Base-by-base conservation (phyloP, 2,113 vertebrate genomes). In the Globicephala melas region DNA sequence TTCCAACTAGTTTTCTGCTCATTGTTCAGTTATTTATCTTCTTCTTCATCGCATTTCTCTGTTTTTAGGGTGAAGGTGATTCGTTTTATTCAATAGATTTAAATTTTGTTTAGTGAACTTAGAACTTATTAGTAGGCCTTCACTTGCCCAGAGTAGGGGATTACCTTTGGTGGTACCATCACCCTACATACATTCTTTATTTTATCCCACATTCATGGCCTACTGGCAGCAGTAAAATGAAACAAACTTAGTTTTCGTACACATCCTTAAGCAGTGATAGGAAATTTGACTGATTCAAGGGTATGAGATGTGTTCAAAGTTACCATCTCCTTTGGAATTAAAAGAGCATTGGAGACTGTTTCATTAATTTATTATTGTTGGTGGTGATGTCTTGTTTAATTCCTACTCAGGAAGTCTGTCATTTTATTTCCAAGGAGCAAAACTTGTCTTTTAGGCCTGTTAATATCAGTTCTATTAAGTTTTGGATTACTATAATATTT, bases 401-500 rank as follows among this genome's bases (percentile, higher is more conserved):
- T 91, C 26, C 47, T 83, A n/a, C 36, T 62, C 21, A 86, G 28
- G 60, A 86, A 87, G 60, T 74, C 36, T 96, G 62, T 60, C 44
- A 55, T 76, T 95, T 93, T 93, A 74, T 33, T 93, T 91, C 33
- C 13, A 50, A 87, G 68, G 44, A 87, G n/a, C 60, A 85, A 85
- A 96, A 62, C 41, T 91, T 87, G 33, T 91, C 36, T 87, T 91
- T 60, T 91, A 38, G 28, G n/a, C 28, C 53, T 82, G 33, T 81
- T 97, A 81, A 60, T 76, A 41, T 63, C 50, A 76, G 8, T 87
- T 91, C 33, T 89, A 5, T 73, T 65, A 89, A 53, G 58, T 60
- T 93, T 86, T 62, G 63, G 44, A 70, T 96, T 95, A 58, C 21
- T 89, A 36, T 81, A 20, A 18, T 81, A 80, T 82, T 95, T 96